Conservation (phyloP, 2,888 invertebrate species). For the Zhengitettix transpicula region DNA sequence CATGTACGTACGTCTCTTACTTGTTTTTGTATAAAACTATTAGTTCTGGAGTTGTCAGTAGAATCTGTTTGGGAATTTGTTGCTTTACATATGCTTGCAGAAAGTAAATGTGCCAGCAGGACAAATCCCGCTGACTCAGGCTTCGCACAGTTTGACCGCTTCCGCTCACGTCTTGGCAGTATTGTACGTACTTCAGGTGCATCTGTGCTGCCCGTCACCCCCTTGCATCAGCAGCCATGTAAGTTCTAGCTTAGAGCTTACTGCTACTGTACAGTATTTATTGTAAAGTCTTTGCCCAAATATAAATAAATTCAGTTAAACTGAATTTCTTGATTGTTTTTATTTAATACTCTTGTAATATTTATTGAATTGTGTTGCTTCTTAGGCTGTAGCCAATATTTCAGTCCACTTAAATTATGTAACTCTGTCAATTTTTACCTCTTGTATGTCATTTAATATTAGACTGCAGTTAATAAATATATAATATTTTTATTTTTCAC, state of each 20-base stretch:
- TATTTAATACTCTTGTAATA: neutral
- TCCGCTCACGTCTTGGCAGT: slow-evolving; percentile 41
- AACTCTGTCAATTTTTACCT: neutral
- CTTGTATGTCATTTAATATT: neutral
- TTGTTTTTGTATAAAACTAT: too few relatives aligned
- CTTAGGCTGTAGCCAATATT: neutral
- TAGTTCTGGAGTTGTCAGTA: too few relatives aligned
- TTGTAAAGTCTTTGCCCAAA: too few relatives aligned
- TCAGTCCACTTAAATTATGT: neutral
- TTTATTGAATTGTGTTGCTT: neutral
- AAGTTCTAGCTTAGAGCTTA: slow-evolving; percentile 7
- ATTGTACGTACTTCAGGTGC: slow-evolving; percentile 39
- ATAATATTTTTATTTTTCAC: slow-evolving; percentile 16
- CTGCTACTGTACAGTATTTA: too few relatives aligned
- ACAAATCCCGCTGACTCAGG: slow-evolving; percentile 20
- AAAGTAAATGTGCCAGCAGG: neutral
- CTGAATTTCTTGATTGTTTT: neutral
- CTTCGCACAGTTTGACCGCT: slow-evolving; percentile 36
- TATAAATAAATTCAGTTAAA: neutral
- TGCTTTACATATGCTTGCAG: neutral
- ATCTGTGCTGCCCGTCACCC: slow-evolving; percentile 16
- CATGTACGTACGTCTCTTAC: too few relatives aligned
- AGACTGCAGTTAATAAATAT: neutral
- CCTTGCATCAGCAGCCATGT: slow-evolving; percentile 19
- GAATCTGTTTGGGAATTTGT: neutral